Percentiles rank a stretch among this genome's conserved stretches.
Evolutionary conservation across 2,113 vertebrate species (phyloP).

Genomic region (Perca fluviatilis): DNA sequence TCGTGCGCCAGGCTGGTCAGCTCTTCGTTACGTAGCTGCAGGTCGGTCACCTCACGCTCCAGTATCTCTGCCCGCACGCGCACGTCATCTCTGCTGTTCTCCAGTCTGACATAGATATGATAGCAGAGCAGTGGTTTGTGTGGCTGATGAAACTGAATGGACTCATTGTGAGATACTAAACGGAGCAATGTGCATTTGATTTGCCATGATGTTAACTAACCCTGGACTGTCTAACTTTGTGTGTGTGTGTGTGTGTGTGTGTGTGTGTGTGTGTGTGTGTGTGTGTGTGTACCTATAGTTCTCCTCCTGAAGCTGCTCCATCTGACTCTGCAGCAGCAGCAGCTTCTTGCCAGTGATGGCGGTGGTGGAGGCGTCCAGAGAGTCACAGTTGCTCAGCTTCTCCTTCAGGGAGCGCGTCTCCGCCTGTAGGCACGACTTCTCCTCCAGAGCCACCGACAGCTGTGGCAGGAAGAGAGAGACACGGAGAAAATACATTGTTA

Average conservation of each 20-base stretch:
- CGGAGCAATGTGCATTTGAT: neutral
- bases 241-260: neutral
- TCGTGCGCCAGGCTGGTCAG: constrained; percentile 92
- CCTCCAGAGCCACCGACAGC: constrained; percentile 87
- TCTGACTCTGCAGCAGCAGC: constrained; percentile 91
- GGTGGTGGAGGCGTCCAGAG: constrained; percentile 71
- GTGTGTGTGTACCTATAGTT: constrained; percentile 87
- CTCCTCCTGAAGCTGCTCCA: constrained; percentile 94
- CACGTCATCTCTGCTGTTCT: constrained; percentile 88
- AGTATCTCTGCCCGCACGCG: constrained; percentile 81
- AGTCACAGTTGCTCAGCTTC: constrained; percentile 73
- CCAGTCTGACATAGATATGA: constrained; percentile 81
- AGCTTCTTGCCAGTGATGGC: constrained; percentile 90
- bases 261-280: neutral
- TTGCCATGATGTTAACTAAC: neutral
- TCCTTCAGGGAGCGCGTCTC: constrained; percentile 86
- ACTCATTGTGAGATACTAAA: constrained; percentile 1
- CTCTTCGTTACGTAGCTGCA: constrained; percentile 89
- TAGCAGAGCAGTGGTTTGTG: neutral
- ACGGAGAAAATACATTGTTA: neutral
- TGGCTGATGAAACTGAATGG: neutral
- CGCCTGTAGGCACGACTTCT: constrained; percentile 83
- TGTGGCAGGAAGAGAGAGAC: constrained; percentile 35
- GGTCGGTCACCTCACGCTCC: constrained; percentile 84
- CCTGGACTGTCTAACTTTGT: neutral